Base-by-base conservation (phyloP, 2,888 invertebrate genomes). In the Branchellion lobata region DNA sequence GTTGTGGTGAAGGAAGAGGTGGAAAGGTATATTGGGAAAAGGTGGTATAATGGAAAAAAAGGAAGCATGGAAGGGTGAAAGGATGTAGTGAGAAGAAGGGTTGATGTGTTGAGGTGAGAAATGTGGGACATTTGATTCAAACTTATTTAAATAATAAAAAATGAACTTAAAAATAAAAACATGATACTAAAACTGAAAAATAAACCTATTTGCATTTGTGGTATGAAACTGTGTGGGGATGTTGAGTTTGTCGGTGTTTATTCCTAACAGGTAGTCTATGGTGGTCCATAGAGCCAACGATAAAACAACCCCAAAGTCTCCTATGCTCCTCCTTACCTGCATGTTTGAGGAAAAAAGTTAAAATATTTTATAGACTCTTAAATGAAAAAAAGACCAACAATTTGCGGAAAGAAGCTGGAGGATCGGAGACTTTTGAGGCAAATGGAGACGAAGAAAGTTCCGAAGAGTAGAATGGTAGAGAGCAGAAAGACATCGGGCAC, bases 391-490 rank as follows among this genome's bases (percentile, higher is more conserved):
- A 29, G 27, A 82, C 83, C 86, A 90, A 94, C 94, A 90, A 93
- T 92, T 0, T 95, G 91, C 69, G 96, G 94, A 86, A 96, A 96
- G 89, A 95, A 96, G 47, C 93, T 89, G 1, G 94, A 92, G 84
- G 93, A 94, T 87, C 95, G 94, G 87, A 96, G 94, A 85, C 94
- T 93, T 89, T 96, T 96, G 79, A 97, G 89, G 82, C 93, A 91
- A 65, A 94, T 91, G 68, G 96, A 95, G 84, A 95, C 90, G 77
- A 92, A 89, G 87, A 96, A 97, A 61, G 97, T 97, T 83, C 95
- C 94, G 85, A 93, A 87, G 88, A 96, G 96, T 81, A 96, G 90
- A 82, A 96, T 91, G 83, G 94, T 91, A 79, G 95, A 96, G 94
- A 97, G 95, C 81, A 96, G 91, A 89, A 93, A 95, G 82, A 96